Evolutionary conservation across 2,797 vertebrate species (phyloP).

Genomic region (Lutjanus campechanus): DNA sequence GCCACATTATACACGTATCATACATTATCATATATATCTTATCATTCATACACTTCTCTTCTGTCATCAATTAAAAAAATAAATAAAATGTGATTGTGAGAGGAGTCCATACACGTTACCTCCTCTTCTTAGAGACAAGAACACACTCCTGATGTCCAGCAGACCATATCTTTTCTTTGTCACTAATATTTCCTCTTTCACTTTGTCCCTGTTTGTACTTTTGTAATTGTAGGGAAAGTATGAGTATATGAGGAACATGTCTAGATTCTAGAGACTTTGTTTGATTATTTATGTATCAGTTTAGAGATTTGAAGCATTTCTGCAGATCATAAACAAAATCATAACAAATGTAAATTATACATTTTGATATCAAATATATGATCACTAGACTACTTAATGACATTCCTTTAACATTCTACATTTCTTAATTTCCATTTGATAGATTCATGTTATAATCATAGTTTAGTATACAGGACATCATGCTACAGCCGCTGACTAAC

Average conservation of each 20-base stretch:
- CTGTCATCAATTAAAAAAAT: background rate
- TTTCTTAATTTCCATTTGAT: slow-evolving; percentile 24
- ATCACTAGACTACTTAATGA: background rate
- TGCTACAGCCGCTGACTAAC: slow-evolving; percentile 10
- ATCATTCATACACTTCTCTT: slow-evolving; percentile 13
- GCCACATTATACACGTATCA: background rate
- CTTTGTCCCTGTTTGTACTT: background rate
- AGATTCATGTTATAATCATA: slow-evolving; percentile 1
- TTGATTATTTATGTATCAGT: background rate
- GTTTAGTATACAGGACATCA: slow-evolving; percentile 16
- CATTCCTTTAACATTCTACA: slow-evolving; percentile 7
- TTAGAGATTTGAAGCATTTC: background rate
- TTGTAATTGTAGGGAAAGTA: background rate
- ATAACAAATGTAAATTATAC: background rate
- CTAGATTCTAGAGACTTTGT: background rate
- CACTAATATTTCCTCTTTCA: background rate
- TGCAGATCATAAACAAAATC: background rate
- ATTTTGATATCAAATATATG: background rate
- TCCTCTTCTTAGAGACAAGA: background rate
- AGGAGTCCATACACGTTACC: background rate
- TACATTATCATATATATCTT: background rate
- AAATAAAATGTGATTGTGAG: slow-evolving; percentile 5
- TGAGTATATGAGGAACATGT: background rate
- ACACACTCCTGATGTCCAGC: background rate
- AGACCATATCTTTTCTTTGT: background rate